These are phyloP conservation scores for Brachionus paranguensis DNA, from an alignment of 1,140 invertebrate genomes.

Conservation along the genomic window DNA sequence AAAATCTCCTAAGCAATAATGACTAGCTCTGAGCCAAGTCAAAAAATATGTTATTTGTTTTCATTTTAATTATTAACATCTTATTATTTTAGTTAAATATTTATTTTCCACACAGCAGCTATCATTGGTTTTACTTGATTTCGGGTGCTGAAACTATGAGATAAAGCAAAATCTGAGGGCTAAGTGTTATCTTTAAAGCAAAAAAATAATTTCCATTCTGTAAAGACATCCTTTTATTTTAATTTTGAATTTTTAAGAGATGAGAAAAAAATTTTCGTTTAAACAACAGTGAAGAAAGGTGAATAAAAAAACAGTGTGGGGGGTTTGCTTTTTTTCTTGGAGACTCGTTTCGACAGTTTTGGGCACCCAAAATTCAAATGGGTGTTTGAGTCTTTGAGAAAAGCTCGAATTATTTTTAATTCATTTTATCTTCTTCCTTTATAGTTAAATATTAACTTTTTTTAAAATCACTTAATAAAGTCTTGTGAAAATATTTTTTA, in stretches of 20 bases:
- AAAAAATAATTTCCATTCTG: background rate
- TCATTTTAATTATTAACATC: background rate
- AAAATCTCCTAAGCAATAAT: background rate
- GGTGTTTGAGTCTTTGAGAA: background rate
- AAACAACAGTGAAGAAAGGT: background rate
- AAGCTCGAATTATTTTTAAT: background rate
- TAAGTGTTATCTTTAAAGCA: background rate
- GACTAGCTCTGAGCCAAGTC: background rate
- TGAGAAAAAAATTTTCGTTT: background rate
- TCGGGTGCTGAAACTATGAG: background rate
- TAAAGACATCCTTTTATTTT: background rate
- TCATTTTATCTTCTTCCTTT: background rate
- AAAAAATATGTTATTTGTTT: background rate
- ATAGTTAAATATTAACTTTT: background rate
- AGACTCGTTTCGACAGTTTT: background rate
- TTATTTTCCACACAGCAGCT: background rate
- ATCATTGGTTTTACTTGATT: background rate
- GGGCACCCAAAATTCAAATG: background rate
- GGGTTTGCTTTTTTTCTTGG: background rate
- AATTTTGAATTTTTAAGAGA: background rate
- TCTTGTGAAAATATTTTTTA: background rate
- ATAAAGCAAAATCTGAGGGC: background rate
- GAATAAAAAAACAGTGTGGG: background rate
- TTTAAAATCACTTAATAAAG: background rate
- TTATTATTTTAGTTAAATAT: slow-evolving; percentile 6